phyloP scores from a whole-genome alignment of 2,888 invertebrate genomes.

The Hydrotaea diabolus region DNA sequence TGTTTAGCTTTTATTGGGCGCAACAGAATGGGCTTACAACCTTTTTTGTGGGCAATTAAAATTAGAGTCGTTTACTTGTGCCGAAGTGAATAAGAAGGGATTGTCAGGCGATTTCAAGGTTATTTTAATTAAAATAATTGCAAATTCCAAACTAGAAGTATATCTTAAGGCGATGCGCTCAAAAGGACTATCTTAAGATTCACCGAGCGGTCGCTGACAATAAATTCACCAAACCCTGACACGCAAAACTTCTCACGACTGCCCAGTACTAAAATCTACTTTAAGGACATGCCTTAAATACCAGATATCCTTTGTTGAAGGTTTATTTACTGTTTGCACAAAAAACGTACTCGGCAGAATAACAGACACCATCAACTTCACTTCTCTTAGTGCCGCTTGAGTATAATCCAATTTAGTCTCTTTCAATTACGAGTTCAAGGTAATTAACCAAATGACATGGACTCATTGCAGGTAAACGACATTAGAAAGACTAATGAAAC shows the following conservation, averaged over 20 bases:
- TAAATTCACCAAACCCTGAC: not conserved
- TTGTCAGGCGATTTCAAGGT: not conserved
- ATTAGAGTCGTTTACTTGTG: not conserved
- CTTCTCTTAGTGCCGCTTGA: too few species aligned
- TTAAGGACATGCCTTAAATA: too few species aligned
- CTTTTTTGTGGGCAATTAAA: conserved; percentile 21
- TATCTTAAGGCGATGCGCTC: not conserved
- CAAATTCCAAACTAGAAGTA: not conserved
- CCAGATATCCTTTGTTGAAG: too few species aligned
- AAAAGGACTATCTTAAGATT: not conserved
- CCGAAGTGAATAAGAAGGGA: not conserved
- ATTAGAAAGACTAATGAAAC: too few species aligned
- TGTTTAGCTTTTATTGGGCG: not conserved
- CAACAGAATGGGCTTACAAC: not conserved
- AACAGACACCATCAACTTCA: too few species aligned
- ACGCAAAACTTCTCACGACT: not conserved
- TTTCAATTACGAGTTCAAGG: too few species aligned
- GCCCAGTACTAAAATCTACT: too few species aligned
- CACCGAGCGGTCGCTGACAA: not conserved
- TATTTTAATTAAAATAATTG: not conserved
- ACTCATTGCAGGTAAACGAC: too few species aligned
- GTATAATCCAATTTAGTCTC: too few species aligned
- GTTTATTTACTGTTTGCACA: too few species aligned
- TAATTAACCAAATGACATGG: too few species aligned
- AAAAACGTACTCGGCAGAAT: too few species aligned